Evolutionary conservation across 2,888 invertebrate species (phyloP).

Genomic region (Helicoverpa assulta): DNA sequence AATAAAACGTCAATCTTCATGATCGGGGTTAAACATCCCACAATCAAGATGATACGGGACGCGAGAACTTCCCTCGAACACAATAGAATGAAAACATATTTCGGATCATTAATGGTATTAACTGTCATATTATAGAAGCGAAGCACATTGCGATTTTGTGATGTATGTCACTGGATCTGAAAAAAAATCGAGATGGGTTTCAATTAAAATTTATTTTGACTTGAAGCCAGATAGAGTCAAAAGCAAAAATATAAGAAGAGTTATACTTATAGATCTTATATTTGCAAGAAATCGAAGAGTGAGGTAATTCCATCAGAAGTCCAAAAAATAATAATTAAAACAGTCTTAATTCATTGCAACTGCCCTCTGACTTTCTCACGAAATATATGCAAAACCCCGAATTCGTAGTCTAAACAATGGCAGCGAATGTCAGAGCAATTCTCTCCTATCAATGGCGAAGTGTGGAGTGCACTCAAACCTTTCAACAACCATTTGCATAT

Average conservation of each 20-base stretch:
- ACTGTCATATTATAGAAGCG: neutral
- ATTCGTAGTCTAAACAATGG: slow-evolving; percentile 78
- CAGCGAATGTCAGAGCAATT: slow-evolving; percentile 79
- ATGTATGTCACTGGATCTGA: too few species aligned
- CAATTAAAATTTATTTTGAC: too few species aligned
- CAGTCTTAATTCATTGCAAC: neutral
- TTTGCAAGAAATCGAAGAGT: too few species aligned
- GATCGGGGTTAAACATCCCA: slow-evolving; percentile 62
- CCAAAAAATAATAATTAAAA: neutral
- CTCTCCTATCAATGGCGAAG: slow-evolving; percentile 66
- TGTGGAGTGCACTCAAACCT: slow-evolving; percentile 78
- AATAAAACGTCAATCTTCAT: slow-evolving; percentile 83
- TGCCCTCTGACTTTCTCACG: slow-evolving; percentile 72
- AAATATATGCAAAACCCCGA: slow-evolving; percentile 58
- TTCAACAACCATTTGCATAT: slow-evolving; percentile 86
- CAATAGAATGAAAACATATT: slow-evolving; percentile 36
- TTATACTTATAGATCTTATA: too few species aligned
- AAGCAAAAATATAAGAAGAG: too few species aligned
- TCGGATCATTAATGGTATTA: slow-evolving; percentile 37
- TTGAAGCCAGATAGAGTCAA: too few species aligned
- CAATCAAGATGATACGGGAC: slow-evolving; percentile 82
- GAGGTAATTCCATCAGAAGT: too few species aligned
- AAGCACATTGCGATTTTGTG: neutral
- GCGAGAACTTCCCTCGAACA: slow-evolving; percentile 61
- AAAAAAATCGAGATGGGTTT: too few species aligned